These are phyloP conservation scores for Caprella mutica DNA, from an alignment of 2,888 invertebrate genomes.

Conservation along the genomic window DNA sequence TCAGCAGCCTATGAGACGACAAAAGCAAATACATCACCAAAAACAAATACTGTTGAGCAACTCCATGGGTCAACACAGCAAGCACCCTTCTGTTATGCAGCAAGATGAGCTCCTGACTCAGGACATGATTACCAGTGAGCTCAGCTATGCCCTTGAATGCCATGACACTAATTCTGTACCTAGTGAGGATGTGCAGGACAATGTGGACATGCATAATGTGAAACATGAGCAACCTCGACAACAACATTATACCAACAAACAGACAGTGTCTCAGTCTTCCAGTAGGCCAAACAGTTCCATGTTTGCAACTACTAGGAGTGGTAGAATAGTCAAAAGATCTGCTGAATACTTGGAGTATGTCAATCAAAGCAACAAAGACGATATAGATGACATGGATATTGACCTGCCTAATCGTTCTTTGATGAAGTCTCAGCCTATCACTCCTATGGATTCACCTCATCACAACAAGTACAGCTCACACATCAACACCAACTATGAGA, in stretches of 20 bases:
- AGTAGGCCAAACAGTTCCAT: neutral
- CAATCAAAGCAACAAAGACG: slow-evolving; percentile 25
- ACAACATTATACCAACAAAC: neutral
- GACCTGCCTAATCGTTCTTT: neutral
- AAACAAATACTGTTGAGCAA: too few relatives aligned
- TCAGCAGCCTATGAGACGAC: too few relatives aligned
- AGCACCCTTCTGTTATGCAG: too few relatives aligned
- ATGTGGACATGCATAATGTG: neutral
- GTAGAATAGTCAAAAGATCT: slow-evolving; percentile 22
- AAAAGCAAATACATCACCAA: too few relatives aligned
- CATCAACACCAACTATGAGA: too few relatives aligned
- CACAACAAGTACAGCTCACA: too few relatives aligned
- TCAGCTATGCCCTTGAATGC: neutral
- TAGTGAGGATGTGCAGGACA: too few relatives aligned
- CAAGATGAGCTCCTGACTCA: too few relatives aligned
- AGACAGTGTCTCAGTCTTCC: neutral
- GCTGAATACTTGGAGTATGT: slow-evolving; percentile 31
- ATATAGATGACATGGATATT: slow-evolving; percentile 6
- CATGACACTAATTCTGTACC: too few relatives aligned
- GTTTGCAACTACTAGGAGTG: slow-evolving; percentile 17
- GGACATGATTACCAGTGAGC: neutral
- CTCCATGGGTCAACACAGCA: too few relatives aligned
- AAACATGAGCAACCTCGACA: slow-evolving; percentile 7
- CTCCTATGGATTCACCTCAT: neutral
- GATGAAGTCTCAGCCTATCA: neutral